phyloP scores from a whole-genome alignment of 1,140 invertebrate species.

The Drosophila busckii region DNA sequence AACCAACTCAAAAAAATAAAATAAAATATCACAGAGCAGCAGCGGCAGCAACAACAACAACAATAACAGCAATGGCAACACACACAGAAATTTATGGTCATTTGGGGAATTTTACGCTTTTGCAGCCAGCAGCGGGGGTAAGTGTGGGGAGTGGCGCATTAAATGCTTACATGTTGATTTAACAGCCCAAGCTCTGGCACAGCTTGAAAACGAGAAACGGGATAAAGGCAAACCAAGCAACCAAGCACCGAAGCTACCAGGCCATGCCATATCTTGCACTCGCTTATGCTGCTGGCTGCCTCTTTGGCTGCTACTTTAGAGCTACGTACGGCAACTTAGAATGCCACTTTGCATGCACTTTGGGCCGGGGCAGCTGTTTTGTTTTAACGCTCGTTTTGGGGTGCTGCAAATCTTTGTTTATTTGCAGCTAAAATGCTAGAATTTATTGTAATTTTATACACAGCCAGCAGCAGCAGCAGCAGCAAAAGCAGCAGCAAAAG shows the following conservation, averaged over 20 bases:
- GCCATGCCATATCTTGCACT: slow-evolving; percentile 7
- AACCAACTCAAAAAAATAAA: slow-evolving; percentile 5
- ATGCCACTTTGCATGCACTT: slow-evolving; percentile 68
- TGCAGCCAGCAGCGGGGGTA: no score
- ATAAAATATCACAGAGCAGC: neutral
- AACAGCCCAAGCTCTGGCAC: slow-evolving; percentile 41
- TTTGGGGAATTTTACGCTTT: slow-evolving; percentile 77
- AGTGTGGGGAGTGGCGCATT: slow-evolving; percentile 66
- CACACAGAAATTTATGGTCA: slow-evolving; percentile 74
- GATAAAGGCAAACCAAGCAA: slow-evolving; percentile 31
- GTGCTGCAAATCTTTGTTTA: slow-evolving; percentile 73
- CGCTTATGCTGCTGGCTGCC: neutral
- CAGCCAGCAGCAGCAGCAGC: slow-evolving; percentile 16
- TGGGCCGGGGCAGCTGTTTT: slow-evolving; percentile 52
- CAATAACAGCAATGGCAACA: slow-evolving; percentile 44
- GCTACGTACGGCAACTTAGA: slow-evolving; percentile 41
- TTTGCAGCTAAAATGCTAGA: slow-evolving; percentile 75
- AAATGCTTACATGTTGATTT: slow-evolving; percentile 77
- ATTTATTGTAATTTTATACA: slow-evolving; percentile 78
- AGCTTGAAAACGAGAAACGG: slow-evolving; percentile 7
- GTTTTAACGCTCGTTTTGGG: slow-evolving; percentile 60
- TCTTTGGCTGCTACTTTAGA: neutral
- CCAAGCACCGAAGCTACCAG: slow-evolving; percentile 9
- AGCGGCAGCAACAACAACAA: slow-evolving; percentile 21
- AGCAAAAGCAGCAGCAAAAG: no score